phyloP scores from a whole-genome alignment of 2,888 invertebrate genomes.

The Lepidochitona cinerea region DNA sequence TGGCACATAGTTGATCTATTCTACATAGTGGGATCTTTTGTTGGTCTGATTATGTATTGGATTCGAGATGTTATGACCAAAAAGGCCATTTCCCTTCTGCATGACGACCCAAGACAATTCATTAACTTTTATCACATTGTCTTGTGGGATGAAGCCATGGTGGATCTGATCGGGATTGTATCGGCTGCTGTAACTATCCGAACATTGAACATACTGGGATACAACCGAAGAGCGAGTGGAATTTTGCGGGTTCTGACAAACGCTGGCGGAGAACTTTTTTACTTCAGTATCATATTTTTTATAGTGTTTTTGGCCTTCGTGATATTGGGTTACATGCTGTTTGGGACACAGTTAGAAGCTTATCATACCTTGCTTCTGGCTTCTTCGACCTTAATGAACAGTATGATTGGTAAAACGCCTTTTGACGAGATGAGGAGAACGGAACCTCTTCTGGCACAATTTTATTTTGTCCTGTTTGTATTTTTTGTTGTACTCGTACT shows the following conservation, averaged over 20 bases:
- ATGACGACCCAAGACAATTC: constrained; percentile 45
- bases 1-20: constrained; percentile 48
- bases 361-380: constrained; percentile 74
- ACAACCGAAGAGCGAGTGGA: not conserved
- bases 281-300: constrained; percentile 80
- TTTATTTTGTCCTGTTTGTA: not conserved
- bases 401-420: not conserved
- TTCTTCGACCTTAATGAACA: not conserved
- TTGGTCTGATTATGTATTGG: constrained; percentile 37
- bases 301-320: constrained; percentile 81
- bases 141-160: constrained; percentile 40
- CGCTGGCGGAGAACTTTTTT: constrained; percentile 75
- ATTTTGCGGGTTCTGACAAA: not conserved
- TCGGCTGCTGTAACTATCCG: not conserved
- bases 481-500: not conserved
- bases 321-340: constrained; percentile 78
- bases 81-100: constrained; percentile 37
- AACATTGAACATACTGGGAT: not conserved
- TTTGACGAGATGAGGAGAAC: constrained; percentile 1
- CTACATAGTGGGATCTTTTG: constrained; percentile 30
- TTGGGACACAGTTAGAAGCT: constrained; percentile 77
- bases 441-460: not conserved
- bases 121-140: constrained; percentile 53
- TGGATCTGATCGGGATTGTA: not conserved
- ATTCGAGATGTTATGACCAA: constrained; percentile 33